A percentile compares a stretch with the other conserved stretches of the same genome.
Conservation (phyloP, 2,888 invertebrate species). For the Lycaena phlaeas region DNA sequence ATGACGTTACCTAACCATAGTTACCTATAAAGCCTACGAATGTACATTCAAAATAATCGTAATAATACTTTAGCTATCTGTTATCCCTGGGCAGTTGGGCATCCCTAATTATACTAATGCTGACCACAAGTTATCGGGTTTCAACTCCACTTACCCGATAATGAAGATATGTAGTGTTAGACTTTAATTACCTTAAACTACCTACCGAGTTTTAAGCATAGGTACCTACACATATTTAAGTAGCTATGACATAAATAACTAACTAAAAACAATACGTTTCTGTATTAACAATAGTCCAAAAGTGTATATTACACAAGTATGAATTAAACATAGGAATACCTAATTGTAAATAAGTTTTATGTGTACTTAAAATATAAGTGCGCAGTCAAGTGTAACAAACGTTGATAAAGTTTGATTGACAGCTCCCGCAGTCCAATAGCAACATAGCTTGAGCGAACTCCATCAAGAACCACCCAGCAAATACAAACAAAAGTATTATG, state of each 20-base stretch:
- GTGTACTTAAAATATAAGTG: neutral
- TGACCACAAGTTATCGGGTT: constrained; percentile 62
- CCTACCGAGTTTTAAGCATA: neutral
- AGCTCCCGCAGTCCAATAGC: constrained; percentile 85
- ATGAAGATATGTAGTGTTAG: constrained; percentile 24
- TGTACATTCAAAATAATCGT: neutral
- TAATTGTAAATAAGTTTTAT: neutral
- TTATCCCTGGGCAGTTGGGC: constrained; percentile 23
- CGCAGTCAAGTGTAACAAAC: constrained; percentile 34
- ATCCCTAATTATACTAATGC: constrained; percentile 36
- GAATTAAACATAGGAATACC: neutral
- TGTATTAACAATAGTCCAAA: neutral
- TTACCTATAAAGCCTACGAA: too few relatives aligned
- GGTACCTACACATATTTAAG: neutral
- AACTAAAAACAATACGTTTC: neutral
- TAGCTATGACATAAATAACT: neutral
- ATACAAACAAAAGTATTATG: constrained; percentile 35
- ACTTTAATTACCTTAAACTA: constrained; percentile 2
- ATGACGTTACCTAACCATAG: too few relatives aligned
- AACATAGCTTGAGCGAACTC: constrained; percentile 83
- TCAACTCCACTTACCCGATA: constrained; percentile 56
- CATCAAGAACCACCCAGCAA: constrained; percentile 71
- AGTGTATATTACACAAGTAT: too few relatives aligned
- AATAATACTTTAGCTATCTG: constrained; percentile 25
- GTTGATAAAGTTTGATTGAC: constrained; percentile 78